A percentile compares a stretch with the other conserved stretches of the same genome.
These are phyloP conservation scores for Drosophila parthenogenetica DNA, from an alignment of 2,888 invertebrate genomes.

Conservation along the genomic window DNA sequence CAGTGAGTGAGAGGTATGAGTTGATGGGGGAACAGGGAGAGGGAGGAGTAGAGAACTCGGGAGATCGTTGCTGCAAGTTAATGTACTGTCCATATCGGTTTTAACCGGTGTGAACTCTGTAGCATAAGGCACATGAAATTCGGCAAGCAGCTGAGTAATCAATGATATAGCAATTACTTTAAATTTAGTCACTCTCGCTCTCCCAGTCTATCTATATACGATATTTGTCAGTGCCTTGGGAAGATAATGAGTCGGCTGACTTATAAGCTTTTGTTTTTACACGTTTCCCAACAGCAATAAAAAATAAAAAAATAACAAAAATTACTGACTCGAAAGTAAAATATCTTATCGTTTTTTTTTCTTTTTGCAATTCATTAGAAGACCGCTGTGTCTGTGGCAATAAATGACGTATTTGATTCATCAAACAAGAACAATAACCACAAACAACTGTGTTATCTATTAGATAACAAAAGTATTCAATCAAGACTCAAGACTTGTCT, in stretches of 20 bases:
- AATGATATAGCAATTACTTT: conserved; percentile 35
- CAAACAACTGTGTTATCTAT: conserved; percentile 35
- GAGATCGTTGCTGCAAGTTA: conserved; percentile 18
- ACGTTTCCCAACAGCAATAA: conserved; percentile 23
- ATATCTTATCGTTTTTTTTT: conserved; percentile 53
- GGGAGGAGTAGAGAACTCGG: conserved; percentile 17
- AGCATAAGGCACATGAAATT: conserved; percentile 10
- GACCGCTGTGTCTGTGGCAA: conserved; percentile 39
- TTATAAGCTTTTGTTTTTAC: conserved; percentile 21
- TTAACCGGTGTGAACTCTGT: conserved; percentile 40
- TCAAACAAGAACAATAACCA: conserved; percentile 33
- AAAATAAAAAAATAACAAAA: background rate
- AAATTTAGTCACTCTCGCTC: conserved; percentile 22
- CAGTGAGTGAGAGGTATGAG: background rate
- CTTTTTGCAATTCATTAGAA: conserved; percentile 36
- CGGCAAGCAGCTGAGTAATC: conserved; percentile 49
- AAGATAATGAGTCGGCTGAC: conserved; percentile 30
- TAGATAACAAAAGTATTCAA: conserved; percentile 50
- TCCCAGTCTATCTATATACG: background rate
- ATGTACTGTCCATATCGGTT: conserved; percentile 24
- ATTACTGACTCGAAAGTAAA: conserved; percentile 3
- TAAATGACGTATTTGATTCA: conserved; percentile 39
- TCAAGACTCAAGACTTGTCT: conserved; percentile 29
- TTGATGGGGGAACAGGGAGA: background rate
- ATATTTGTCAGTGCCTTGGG: background rate